Percentiles rank a stretch among this genome's conserved stretches.
Evolutionary conservation across 2,888 invertebrate genomes (phyloP).

Genomic region (Tenthredo livida): DNA sequence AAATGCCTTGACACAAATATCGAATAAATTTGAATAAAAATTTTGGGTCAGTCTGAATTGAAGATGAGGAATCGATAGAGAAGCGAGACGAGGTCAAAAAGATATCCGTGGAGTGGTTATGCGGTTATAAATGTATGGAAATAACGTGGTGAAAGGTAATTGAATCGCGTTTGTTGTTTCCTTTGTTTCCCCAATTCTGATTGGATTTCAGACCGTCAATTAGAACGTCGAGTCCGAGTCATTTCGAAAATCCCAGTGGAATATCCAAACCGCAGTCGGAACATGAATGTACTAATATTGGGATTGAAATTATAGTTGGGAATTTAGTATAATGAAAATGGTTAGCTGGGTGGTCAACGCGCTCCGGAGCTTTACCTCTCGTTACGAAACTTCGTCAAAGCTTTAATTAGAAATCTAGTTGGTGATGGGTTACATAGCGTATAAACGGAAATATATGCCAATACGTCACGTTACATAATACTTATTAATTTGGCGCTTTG

Average conservation of each 20-base stretch:
- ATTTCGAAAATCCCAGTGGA: constrained; percentile 12
- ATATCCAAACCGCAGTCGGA: constrained; percentile 16
- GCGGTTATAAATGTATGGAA: neutral
- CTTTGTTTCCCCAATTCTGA: constrained; percentile 16
- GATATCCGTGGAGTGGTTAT: neutral
- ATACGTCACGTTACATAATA: neutral
- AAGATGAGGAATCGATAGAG: neutral
- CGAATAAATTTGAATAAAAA: neutral
- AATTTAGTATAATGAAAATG: constrained; percentile 27
- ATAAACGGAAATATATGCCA: neutral
- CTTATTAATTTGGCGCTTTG: too few relatives aligned
- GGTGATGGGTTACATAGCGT: neutral
- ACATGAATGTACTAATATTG: constrained; percentile 15
- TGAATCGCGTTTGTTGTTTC: constrained; percentile 31
- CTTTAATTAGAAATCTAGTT: constrained; percentile 9
- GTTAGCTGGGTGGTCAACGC: neutral
- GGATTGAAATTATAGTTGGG: constrained; percentile 43
- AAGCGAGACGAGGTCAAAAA: neutral
- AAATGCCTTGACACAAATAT: too few relatives aligned
- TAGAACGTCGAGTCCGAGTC: neutral
- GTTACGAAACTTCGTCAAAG: neutral
- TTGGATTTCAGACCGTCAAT: constrained; percentile 38
- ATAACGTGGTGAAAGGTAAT: constrained; percentile 32
- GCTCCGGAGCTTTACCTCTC: constrained; percentile 7
- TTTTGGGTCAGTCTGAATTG: neutral